Conservation (phyloP, 2,797 vertebrate species). For the Ciconia nigra region DNA sequence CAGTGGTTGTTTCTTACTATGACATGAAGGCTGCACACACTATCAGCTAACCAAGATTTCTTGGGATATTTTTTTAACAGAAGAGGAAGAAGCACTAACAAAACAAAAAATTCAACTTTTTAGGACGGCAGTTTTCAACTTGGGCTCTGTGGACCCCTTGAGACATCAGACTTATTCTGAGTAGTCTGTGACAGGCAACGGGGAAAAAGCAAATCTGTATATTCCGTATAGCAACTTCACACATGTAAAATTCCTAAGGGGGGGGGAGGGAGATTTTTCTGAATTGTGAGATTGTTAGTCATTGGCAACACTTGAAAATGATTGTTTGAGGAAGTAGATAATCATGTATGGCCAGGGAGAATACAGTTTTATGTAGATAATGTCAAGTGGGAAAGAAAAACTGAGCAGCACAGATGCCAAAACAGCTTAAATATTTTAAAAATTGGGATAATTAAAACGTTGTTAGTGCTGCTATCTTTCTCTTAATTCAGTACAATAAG, state of each 20-base stretch:
- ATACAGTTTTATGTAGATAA: neutral
- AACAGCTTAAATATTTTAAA: neutral
- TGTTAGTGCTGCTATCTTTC: neutral
- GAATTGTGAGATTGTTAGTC: neutral
- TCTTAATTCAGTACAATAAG: neutral
- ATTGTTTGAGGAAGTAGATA: neutral
- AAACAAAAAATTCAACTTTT: neutral
- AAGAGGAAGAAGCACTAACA: neutral
- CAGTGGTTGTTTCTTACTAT: neutral
- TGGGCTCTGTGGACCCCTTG: neutral
- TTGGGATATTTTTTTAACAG: neutral
- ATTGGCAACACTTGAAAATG: neutral
- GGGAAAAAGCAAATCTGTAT: neutral
- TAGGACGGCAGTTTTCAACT: neutral
- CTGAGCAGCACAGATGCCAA: neutral
- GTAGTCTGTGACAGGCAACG: neutral
- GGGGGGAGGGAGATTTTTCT: neutral
- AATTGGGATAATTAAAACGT: neutral
- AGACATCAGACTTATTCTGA: neutral
- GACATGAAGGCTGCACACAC: neutral
- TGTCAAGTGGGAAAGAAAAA: neutral
- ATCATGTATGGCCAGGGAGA: neutral
- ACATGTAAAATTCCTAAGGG: neutral
- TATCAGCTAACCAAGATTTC: neutral
- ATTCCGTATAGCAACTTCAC: neutral